Base-by-base conservation (phyloP, 2,888 invertebrate genomes). In the Oligia latruncula region DNA sequence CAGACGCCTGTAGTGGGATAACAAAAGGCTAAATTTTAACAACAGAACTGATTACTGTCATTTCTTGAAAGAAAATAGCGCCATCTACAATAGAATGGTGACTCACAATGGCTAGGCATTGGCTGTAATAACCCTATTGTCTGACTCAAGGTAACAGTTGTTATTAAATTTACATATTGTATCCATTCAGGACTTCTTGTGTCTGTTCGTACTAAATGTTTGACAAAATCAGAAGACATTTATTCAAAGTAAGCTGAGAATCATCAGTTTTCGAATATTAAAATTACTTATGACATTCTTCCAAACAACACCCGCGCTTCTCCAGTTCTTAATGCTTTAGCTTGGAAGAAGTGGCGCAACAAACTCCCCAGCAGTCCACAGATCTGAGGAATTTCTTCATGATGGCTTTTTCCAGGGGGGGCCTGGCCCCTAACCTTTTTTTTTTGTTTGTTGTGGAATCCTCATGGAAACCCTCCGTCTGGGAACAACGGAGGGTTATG, bases 81-180 rank as follows among this genome's bases (percentile, higher is more conserved):
- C 49, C 78, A 70, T 83, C 70, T 60, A 5, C 35, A 35, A 46
- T 17, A 77, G 64, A 83, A 77, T 70, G 20, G 58, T 49, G 20
- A 8, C 8, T 35, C 78, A 81, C 83, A 81, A 81, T 70, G 13
- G 64, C 8, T 15, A 49, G n/a, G 40, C 64, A 58, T 70, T 81
- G 78, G 78, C 70, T 35, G 4, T 83, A 81, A 83, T 83, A 81
- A 55, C 43, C 49, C 81, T 58, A 81, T 81, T 81, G 81, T 81
- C 58, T 29, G 29, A 8, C 8, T 64, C 81, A 81, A 81, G 81
- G 81, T n/a, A 70, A 77, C 29, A 17, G 8, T 55, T 29, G n/a
- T 52, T 77, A 80, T 75, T 62, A 80, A 43, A 83, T 81, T 81
- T 70, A 40, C 77, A 81, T 81, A 80, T 64, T 77, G 58, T 49